These are phyloP conservation scores for Daboia siamensis DNA, from an alignment of 2,113 vertebrate species.

Conservation along the genomic window DNA sequence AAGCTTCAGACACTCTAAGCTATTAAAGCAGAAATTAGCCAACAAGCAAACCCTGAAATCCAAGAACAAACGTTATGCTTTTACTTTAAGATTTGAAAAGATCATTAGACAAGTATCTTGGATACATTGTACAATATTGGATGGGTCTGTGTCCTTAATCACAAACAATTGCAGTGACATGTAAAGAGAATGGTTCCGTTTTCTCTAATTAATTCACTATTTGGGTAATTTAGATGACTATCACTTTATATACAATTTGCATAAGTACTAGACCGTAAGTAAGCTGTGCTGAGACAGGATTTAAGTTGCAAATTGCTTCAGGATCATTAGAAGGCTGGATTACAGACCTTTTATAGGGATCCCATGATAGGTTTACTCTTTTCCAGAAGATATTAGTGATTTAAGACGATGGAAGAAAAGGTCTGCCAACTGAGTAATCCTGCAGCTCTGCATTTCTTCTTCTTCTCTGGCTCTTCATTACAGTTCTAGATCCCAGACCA, in stretches of 20 bases:
- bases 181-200: neutral
- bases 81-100: neutral
- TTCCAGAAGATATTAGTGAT: neutral
- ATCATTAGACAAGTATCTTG: neutral
- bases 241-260: neutral
- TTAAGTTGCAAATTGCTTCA: neutral
- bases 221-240: neutral
- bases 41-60: constrained; percentile 52
- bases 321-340: neutral
- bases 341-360: too few relatives aligned
- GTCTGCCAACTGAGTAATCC: neutral
- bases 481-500: neutral
- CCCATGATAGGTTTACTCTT: neutral
- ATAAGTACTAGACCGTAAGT: neutral
- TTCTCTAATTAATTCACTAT: neutral
- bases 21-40: constrained; percentile 59
- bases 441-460: neutral
- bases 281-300: neutral
- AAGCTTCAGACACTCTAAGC: constrained; percentile 63
- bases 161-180: neutral
- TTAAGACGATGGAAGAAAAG: neutral
- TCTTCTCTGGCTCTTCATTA: neutral
- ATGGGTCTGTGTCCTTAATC: neutral
- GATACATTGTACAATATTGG: neutral
- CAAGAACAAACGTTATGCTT: neutral